These are phyloP conservation scores for Ellobium chinense DNA, from an alignment of 2,888 invertebrate species.

Conservation along the genomic window DNA sequence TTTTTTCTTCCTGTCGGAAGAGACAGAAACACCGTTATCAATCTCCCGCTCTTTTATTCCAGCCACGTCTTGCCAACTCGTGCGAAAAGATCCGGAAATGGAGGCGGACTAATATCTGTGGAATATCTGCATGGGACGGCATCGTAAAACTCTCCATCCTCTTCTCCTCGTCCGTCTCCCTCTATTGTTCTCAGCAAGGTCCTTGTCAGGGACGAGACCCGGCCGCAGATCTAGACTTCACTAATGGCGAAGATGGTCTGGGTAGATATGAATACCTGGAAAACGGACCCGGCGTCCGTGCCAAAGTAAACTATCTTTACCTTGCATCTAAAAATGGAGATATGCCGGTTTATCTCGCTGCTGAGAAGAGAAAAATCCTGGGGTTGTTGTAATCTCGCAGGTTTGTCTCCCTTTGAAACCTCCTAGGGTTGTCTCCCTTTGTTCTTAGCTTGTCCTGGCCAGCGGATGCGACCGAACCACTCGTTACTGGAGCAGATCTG, in stretches of 20 bases:
- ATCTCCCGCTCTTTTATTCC: conserved; percentile 6
- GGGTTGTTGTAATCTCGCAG: no score
- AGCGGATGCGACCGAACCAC: neutral
- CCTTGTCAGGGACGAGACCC: no score
- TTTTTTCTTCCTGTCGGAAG: neutral
- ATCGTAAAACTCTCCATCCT: conserved; percentile 11
- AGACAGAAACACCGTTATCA: neutral
- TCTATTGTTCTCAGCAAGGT: no score
- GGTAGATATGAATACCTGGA: no score
- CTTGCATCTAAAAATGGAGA: no score
- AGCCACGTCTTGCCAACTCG: neutral
- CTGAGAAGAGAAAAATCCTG: no score
- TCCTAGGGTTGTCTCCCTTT: neutral
- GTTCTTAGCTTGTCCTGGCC: neutral
- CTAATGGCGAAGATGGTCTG: neutral
- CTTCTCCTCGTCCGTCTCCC: neutral
- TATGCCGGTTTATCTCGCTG: no score
- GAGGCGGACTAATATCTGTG: neutral
- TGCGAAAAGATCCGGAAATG: conserved; percentile 18
- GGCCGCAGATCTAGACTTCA: no score
- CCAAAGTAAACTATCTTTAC: no score
- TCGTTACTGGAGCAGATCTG: neutral
- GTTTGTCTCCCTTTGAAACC: no score
- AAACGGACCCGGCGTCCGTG: no score
- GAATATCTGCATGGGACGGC: neutral